These are phyloP conservation scores for Periophthalmus magnuspinnatus DNA, from an alignment of 2,797 vertebrate genomes.

Conservation along the genomic window DNA sequence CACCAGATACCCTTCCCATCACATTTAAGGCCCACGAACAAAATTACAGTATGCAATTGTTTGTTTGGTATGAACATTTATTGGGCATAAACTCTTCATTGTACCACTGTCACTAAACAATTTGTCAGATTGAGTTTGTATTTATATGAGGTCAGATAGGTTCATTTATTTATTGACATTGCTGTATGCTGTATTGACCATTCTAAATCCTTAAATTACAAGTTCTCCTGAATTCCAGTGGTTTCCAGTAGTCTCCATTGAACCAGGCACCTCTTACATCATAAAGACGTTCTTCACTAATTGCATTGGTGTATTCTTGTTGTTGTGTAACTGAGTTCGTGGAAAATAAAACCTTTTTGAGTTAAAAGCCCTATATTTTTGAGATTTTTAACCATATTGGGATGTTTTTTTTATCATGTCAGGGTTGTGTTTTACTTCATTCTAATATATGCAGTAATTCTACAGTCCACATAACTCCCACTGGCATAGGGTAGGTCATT, in stretches of 20 bases:
- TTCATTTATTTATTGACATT: too few species aligned
- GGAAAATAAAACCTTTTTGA: constrained; percentile 1
- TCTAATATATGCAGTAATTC: neutral
- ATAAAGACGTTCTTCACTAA: constrained; percentile 22
- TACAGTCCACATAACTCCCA: neutral
- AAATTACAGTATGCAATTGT: too few species aligned
- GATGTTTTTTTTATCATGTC: neutral
- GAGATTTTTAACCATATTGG: neutral
- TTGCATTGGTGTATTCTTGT: constrained; percentile 14
- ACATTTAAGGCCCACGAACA: too few species aligned
- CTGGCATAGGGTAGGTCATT: neutral
- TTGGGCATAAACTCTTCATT: too few species aligned
- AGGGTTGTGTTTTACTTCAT: neutral
- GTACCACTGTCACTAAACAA: too few species aligned
- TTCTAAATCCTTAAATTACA: neutral
- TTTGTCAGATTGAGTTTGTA: too few species aligned
- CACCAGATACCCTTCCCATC: too few species aligned
- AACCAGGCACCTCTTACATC: constrained; percentile 6
- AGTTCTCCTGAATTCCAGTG: neutral
- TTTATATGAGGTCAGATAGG: too few species aligned
- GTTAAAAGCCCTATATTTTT: neutral
- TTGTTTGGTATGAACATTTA: too few species aligned
- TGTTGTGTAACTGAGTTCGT: constrained; percentile 45
- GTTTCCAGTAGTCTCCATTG: neutral
- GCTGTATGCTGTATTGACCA: too few species aligned